A percentile compares a stretch with the other conserved stretches of the same genome.
Evolutionary conservation across 2,797 vertebrate species (phyloP).

Genomic region (Selene dorsalis): DNA sequence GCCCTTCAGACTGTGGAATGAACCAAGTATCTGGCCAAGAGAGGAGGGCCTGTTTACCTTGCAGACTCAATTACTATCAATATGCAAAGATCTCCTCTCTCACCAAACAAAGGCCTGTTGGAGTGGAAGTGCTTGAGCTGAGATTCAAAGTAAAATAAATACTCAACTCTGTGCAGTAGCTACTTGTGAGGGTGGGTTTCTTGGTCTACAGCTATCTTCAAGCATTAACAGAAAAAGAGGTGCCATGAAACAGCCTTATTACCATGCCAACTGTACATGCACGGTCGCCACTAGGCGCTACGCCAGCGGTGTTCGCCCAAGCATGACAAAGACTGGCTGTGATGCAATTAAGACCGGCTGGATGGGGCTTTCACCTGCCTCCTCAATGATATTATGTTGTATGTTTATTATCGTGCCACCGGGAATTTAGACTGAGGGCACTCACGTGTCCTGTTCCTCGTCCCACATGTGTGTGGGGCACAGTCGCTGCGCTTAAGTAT

Average conservation of each 20-base stretch:
- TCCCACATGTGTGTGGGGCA: conserved; percentile 14
- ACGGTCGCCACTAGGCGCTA: conserved; percentile 52
- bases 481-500: not conserved
- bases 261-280: conserved; percentile 29
- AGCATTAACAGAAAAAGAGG: conserved; percentile 8
- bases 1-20: not conserved
- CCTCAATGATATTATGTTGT: conserved; percentile 36
- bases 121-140: not conserved
- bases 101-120: conserved; percentile 5
- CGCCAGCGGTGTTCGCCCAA: conserved; percentile 55
- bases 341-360: conserved; percentile 68
- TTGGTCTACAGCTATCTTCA: not conserved
- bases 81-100: conserved; percentile 3
- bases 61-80: conserved; percentile 11
- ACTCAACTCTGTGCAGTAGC: not conserved
- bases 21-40: not conserved
- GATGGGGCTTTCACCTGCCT: conserved; percentile 59
- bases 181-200: conserved; percentile 17
- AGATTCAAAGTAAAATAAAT: conserved; percentile 10
- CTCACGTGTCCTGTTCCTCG: not conserved
- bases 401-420: conserved; percentile 43
- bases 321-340: conserved; percentile 52
- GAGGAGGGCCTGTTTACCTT: not conserved
- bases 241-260: conserved; percentile 28
- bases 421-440: conserved; percentile 13